These are phyloP conservation scores for Neodontobutis hainanensis DNA, from an alignment of 2,113 vertebrate genomes.

Conservation along the genomic window DNA sequence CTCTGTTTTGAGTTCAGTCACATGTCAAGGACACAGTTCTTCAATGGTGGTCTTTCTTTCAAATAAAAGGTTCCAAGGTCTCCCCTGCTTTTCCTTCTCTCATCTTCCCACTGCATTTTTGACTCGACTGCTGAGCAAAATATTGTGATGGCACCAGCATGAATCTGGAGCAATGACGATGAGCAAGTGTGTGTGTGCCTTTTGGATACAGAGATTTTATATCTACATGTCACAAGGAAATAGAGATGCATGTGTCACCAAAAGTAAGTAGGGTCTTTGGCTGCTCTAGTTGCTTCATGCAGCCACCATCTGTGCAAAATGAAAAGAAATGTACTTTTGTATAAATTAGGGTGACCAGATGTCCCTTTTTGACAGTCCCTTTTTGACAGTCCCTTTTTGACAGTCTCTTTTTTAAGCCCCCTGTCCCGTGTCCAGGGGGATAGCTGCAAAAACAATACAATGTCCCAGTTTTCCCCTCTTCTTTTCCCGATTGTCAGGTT, in stretches of 20 bases:
- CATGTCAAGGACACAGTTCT: slow-evolving; percentile 44
- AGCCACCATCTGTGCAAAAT: slow-evolving; percentile 69
- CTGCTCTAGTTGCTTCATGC: slow-evolving; percentile 54
- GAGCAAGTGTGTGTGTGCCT: slow-evolving; percentile 22
- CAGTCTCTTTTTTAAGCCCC: too few species aligned
- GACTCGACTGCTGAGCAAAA: slow-evolving; percentile 55
- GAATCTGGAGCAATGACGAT: slow-evolving; percentile 62
- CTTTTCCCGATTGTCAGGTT: too few species aligned
- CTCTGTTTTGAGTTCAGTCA: slow-evolving; percentile 8
- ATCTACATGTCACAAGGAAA: slow-evolving; percentile 34
- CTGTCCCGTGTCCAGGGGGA: too few species aligned
- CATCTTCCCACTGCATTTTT: slow-evolving; percentile 52
- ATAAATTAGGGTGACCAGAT: too few species aligned
- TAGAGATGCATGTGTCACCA: slow-evolving; percentile 47
- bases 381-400: too few species aligned
- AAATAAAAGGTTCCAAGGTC: slow-evolving; percentile 33
- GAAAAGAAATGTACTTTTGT: background rate
- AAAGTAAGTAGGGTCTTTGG: slow-evolving; percentile 45
- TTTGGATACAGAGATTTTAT: slow-evolving; percentile 13
- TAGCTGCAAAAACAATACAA: too few species aligned
- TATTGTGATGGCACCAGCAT: slow-evolving; percentile 67
- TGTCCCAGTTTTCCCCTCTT: too few species aligned
- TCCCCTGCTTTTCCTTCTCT: slow-evolving; percentile 15
- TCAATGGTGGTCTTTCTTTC: slow-evolving; percentile 6
- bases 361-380: too few species aligned